phyloP scores from a whole-genome alignment of 2,797 vertebrate species.

The Urophycis tenuis region DNA sequence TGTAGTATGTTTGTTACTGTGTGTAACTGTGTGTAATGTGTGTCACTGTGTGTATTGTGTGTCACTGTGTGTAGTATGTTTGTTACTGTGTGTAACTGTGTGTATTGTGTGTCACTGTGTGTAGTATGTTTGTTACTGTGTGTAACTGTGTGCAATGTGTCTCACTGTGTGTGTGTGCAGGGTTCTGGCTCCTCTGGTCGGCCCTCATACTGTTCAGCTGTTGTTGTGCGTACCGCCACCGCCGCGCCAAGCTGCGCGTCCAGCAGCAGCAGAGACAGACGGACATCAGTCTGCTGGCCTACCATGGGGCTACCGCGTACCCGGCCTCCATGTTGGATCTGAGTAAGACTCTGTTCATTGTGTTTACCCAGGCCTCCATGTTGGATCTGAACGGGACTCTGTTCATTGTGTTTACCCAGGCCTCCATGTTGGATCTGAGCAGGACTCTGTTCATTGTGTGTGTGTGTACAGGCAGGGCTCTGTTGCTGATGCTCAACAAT shows the following conservation, averaged over 20 bases:
- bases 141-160: background rate
- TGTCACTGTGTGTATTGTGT: too few relatives aligned
- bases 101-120: background rate
- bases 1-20: background rate
- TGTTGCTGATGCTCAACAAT: background rate
- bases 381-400: slow-evolving; percentile 55
- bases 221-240: slow-evolving; percentile 90
- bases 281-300: slow-evolving; percentile 93
- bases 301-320: slow-evolving; percentile 84
- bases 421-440: slow-evolving; percentile 1
- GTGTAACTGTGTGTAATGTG: background rate
- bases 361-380: background rate
- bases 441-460: background rate
- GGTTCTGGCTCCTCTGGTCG: slow-evolving; percentile 98
- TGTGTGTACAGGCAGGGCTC: background rate
- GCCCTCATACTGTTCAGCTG: slow-evolving; percentile 93
- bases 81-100: background rate
- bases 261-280: slow-evolving; percentile 92
- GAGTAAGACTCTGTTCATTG: slow-evolving; percentile 43
- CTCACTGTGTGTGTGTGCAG: slow-evolving; percentile 54
- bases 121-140: background rate
- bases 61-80: background rate
- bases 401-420: slow-evolving; percentile 42
- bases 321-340: slow-evolving; percentile 77
- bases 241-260: slow-evolving; percentile 83